Percentiles rank a stretch among this genome's conserved stretches.
These are phyloP conservation scores for Diadophis punctatus DNA, from an alignment of 2,113 vertebrate genomes.

Conservation along the genomic window DNA sequence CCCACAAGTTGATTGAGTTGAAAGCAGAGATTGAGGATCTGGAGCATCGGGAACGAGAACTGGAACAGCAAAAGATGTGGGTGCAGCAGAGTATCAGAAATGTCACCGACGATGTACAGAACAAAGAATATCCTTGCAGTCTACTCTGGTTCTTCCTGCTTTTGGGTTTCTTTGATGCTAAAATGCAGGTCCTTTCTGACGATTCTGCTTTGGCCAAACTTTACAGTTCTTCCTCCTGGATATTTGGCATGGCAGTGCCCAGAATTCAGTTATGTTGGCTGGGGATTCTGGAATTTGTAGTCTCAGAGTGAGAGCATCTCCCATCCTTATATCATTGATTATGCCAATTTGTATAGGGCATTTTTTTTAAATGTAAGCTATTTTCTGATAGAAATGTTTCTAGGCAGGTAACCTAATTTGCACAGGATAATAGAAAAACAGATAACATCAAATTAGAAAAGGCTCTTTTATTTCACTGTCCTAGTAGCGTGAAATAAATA, in stretches of 20 bases:
- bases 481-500: neutral
- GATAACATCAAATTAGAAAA: neutral
- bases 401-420: neutral
- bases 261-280: neutral
- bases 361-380: neutral
- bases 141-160: neutral
- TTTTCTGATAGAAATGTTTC: neutral
- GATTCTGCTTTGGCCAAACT: neutral
- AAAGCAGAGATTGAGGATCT: conserved; percentile 95
- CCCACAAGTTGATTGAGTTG: conserved; percentile 94
- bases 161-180: neutral
- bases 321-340: neutral
- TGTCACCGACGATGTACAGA: conserved; percentile 93
- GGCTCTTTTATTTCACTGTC: neutral
- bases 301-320: neutral
- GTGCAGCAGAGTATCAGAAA: conserved; percentile 98
- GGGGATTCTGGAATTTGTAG: neutral
- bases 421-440: neutral
- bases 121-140: conserved; percentile 93
- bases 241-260: neutral
- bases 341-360: neutral
- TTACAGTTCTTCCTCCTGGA: neutral
- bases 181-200: neutral
- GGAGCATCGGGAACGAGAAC: conserved; percentile 86
- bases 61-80: conserved; percentile 98